Evolutionary conservation across 2,113 vertebrate genomes (phyloP).

Genomic region (Caranx ignobilis): DNA sequence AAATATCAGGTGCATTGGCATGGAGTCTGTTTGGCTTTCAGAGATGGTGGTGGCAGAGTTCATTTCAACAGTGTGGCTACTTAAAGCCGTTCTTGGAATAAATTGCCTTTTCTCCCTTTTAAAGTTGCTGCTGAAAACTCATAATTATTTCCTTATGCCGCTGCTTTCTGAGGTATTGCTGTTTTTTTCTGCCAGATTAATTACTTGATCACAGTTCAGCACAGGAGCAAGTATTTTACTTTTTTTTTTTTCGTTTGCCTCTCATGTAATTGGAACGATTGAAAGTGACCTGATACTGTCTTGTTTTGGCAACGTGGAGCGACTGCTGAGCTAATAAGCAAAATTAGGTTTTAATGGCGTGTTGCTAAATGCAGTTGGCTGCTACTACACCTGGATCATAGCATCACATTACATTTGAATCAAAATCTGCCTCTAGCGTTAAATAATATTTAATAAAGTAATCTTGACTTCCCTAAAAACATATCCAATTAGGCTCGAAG

Average conservation of each 20-base stretch:
- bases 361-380: slow-evolving; percentile 44
- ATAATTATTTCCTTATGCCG: slow-evolving; percentile 50
- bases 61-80: slow-evolving; percentile 32
- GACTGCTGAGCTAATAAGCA: slow-evolving; percentile 52
- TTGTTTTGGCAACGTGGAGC: slow-evolving; percentile 61
- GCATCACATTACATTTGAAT: slow-evolving; percentile 25
- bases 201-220: slow-evolving; percentile 61
- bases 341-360: slow-evolving; percentile 41
- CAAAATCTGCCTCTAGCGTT: slow-evolving; percentile 25
- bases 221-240: slow-evolving; percentile 45
- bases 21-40: slow-evolving; percentile 41
- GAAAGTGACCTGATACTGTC: slow-evolving; percentile 54
- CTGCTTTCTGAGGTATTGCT: slow-evolving; percentile 49
- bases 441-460: slow-evolving; percentile 22
- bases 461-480: slow-evolving; percentile 24
- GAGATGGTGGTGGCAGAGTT: slow-evolving; percentile 34
- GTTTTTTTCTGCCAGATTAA: slow-evolving; percentile 70
- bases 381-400: slow-evolving; percentile 38
- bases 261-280: slow-evolving; percentile 55
- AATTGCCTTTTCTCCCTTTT: slow-evolving; percentile 41
- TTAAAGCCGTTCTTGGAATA: slow-evolving; percentile 34
- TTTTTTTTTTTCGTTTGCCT: slow-evolving; percentile 50
- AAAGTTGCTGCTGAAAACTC: slow-evolving; percentile 40
- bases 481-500: slow-evolving; percentile 1
- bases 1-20: slow-evolving; percentile 27